phyloP scores from a whole-genome alignment of 2,113 vertebrate genomes.

The Procavia capensis region DNA sequence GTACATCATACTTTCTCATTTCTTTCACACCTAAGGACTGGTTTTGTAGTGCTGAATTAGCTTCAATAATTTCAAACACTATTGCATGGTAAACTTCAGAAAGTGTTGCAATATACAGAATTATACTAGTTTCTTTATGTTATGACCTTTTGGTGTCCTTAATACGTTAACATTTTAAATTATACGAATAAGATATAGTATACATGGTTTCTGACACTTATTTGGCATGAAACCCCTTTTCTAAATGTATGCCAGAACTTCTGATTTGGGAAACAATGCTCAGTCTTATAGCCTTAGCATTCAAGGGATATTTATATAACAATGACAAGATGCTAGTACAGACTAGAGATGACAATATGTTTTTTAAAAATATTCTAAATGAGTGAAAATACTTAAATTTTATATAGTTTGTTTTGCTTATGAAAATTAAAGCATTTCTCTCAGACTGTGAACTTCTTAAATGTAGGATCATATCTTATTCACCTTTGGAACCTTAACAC shows the following conservation, averaged over 20 bases:
- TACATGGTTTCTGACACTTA: background rate
- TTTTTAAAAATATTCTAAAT: conserved; percentile 4
- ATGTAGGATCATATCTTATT: background rate
- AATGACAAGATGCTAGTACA: background rate
- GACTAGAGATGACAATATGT: background rate
- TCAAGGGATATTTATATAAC: conserved; percentile 26
- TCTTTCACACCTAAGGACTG: conserved; percentile 5
- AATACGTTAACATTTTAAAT: conserved; percentile 30
- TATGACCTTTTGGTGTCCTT: background rate
- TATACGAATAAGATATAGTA: background rate
- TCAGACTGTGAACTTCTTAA: background rate
- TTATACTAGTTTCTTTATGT: background rate
- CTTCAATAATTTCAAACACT: background rate
- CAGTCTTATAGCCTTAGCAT: background rate
- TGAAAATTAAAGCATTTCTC: conserved; percentile 44
- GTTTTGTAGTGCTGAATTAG: conserved; percentile 25
- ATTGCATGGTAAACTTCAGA: conserved; percentile 2
- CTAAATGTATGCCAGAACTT: background rate
- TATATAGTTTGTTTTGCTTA: background rate
- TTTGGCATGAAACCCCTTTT: background rate
- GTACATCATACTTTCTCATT: conserved; percentile 60
- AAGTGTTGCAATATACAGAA: conserved; percentile 5
- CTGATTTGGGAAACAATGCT: background rate
- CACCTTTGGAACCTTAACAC: background rate
- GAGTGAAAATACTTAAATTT: background rate